Percentiles rank a stretch among this genome's conserved stretches.
phyloP scores from a whole-genome alignment of 2,797 vertebrate species.

The Todus mexicanus region DNA sequence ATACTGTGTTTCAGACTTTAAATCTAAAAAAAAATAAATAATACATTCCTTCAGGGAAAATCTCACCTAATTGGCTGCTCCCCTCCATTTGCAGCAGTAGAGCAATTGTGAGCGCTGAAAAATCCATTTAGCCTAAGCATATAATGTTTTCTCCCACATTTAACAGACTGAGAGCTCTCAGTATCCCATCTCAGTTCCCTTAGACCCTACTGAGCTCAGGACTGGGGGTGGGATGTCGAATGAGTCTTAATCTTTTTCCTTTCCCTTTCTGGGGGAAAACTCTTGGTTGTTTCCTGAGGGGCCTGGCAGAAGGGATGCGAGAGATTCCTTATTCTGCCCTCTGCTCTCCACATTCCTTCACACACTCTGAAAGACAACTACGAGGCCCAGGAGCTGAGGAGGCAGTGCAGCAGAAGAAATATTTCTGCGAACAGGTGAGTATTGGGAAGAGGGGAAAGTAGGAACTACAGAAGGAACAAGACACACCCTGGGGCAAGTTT shows the following conservation, averaged over 20 bases:
- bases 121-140: not conserved
- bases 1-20: constrained; percentile 3
- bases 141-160: not conserved
- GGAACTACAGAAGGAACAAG: not conserved
- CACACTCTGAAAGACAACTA: not conserved
- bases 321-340: not conserved
- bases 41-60: not conserved
- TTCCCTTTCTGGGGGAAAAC: not conserved
- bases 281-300: not conserved
- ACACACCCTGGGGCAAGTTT: not conserved
- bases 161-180: not conserved
- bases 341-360: not conserved
- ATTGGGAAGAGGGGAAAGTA: not conserved
- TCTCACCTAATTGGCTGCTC: constrained; percentile 13
- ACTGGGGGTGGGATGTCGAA: not conserved
- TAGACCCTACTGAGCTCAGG: not conserved
- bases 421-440: not conserved
- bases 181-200: not conserved
- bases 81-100: not conserved
- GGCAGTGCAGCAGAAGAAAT: not conserved
- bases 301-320: not conserved
- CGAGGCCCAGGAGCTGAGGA: not conserved
- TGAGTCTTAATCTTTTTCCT: not conserved
- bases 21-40: not conserved
- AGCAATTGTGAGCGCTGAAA: not conserved